Conservation (phyloP, 2,888 invertebrate species). For the Pseudococcus viburni region DNA sequence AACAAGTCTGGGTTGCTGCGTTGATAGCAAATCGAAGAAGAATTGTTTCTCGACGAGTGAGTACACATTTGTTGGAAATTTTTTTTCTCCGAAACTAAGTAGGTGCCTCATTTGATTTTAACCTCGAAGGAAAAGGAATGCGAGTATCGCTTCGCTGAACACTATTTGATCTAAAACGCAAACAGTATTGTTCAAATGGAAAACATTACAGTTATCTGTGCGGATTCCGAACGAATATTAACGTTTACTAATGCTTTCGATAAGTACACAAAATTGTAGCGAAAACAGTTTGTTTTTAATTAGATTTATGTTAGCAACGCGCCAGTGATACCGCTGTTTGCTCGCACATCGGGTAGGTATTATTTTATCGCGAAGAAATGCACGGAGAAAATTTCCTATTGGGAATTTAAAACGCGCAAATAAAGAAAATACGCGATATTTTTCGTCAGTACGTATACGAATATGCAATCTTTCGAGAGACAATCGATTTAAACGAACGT, state of each 20-base stretch:
- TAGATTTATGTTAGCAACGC: slow-evolving; percentile 63
- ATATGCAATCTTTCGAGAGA: background rate
- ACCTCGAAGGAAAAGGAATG: slow-evolving; percentile 45
- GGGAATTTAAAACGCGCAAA: slow-evolving; percentile 46
- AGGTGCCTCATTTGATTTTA: slow-evolving; percentile 45
- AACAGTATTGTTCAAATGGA: slow-evolving; percentile 65
- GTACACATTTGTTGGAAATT: background rate
- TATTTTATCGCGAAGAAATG: slow-evolving; percentile 32
- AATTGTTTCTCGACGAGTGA: background rate
- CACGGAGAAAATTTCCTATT: slow-evolving; percentile 31
- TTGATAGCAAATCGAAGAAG: slow-evolving; percentile 11
- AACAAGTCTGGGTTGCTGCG: background rate
- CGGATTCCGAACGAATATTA: slow-evolving; percentile 65
- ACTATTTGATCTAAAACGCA: slow-evolving; percentile 63
- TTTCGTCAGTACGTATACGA: background rate
- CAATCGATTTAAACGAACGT: background rate
- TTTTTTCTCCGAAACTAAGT: slow-evolving; percentile 33
- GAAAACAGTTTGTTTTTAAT: slow-evolving; percentile 66
- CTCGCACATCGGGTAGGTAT: slow-evolving; percentile 48
- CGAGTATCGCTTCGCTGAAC: slow-evolving; percentile 60
- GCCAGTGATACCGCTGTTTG: slow-evolving; percentile 56
- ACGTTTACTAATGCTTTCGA: slow-evolving; percentile 66
- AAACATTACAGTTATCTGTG: slow-evolving; percentile 64
- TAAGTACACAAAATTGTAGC: slow-evolving; percentile 66
- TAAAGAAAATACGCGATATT: background rate